Evolutionary conservation across 2,797 vertebrate genomes (phyloP).

Genomic region (Hoplostethus atlanticus): DNA sequence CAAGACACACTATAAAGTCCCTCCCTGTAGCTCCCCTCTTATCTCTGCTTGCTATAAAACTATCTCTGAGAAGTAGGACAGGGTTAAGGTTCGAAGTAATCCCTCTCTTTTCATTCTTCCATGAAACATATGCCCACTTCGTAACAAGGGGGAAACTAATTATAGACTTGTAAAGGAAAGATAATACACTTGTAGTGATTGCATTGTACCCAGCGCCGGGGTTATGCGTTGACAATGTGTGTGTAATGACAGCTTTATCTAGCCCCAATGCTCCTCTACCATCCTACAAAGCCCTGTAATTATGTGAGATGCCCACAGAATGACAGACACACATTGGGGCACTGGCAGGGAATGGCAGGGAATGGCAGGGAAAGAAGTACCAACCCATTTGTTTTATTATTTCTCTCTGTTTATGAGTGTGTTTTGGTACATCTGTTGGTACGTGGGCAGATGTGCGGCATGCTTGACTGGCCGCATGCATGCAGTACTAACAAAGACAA

Average conservation of each 20-base stretch:
- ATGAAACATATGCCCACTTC: slow-evolving; percentile 80
- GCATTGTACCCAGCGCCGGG: slow-evolving; percentile 63
- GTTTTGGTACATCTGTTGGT: slow-evolving; percentile 42
- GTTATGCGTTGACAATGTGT: slow-evolving; percentile 62
- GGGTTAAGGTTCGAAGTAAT: slow-evolving; percentile 78
- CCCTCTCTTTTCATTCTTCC: slow-evolving; percentile 77
- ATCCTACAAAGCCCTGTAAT: slow-evolving; percentile 69
- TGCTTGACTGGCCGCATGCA: slow-evolving; percentile 50
- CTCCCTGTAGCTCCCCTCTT: slow-evolving; percentile 75
- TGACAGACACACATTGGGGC: slow-evolving; percentile 44
- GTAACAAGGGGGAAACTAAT: slow-evolving; percentile 81
- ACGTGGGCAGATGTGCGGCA: slow-evolving; percentile 32
- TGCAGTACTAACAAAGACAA: slow-evolving; percentile 55
- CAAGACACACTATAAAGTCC: slow-evolving; percentile 74
- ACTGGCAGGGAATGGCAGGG: slow-evolving; percentile 46
- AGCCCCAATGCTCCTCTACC: slow-evolving; percentile 61
- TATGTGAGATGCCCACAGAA: slow-evolving; percentile 70
- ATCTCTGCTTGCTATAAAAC: slow-evolving; percentile 74
- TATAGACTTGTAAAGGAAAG: slow-evolving; percentile 79
- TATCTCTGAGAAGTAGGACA: slow-evolving; percentile 77
- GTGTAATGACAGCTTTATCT: slow-evolving; percentile 77
- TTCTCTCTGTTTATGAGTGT: slow-evolving; percentile 47
- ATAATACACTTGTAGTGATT: slow-evolving; percentile 79
- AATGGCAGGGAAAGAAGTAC: slow-evolving; percentile 50
- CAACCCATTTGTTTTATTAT: slow-evolving; percentile 34